Evolutionary conservation across 2,113 vertebrate genomes (phyloP).

Genomic region (Rhinichthys klamathensis): DNA sequence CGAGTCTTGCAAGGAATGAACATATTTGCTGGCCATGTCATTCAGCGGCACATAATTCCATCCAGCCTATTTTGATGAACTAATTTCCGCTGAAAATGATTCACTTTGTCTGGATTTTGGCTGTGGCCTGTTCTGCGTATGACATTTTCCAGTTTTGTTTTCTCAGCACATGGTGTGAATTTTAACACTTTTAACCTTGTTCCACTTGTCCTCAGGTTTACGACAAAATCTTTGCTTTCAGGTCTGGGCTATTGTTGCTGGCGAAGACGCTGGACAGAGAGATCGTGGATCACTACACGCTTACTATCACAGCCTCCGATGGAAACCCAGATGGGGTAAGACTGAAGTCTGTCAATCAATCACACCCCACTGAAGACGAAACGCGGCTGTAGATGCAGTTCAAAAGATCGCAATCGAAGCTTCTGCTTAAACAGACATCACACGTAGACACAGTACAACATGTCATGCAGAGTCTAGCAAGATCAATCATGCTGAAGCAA

Average conservation of each 20-base stretch:
- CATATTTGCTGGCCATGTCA: background rate
- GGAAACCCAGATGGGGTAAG: constrained; percentile 88
- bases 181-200: background rate
- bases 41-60: constrained; percentile 29
- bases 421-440: constrained; percentile 17
- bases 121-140: background rate
- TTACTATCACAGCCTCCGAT: constrained; percentile 92
- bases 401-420: background rate
- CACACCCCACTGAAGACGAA: background rate
- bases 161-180: background rate
- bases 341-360: constrained; percentile 12
- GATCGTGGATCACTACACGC: constrained; percentile 88
- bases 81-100: constrained; percentile 31
- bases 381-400: background rate
- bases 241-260: constrained; percentile 88
- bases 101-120: constrained; percentile 28
- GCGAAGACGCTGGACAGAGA: constrained; percentile 91
- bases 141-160: constrained; percentile 25
- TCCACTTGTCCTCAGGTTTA: constrained; percentile 30
- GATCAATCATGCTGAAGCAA: background rate
- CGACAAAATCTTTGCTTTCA: constrained; percentile 65
- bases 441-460: background rate
- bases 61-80: constrained; percentile 1
- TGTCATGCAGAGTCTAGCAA: background rate
- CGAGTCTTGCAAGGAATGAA: constrained; percentile 2